Base-by-base conservation (phyloP, 2,113 vertebrate species). In the Strix aluco region DNA sequence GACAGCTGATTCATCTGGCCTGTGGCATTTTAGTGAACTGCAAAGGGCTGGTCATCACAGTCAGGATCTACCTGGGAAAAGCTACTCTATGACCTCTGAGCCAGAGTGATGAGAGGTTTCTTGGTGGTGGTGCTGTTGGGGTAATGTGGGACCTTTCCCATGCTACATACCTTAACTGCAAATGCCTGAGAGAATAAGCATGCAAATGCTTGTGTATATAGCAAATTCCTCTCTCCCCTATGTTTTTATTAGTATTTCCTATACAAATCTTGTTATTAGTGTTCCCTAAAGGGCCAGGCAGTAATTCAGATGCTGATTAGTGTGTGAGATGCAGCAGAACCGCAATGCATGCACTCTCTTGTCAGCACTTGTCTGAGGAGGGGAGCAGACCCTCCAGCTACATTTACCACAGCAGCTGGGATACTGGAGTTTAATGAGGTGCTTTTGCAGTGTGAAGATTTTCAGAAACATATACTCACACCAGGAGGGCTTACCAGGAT, bases 171-270 rank as follows among this genome's bases (percentile, higher is more conserved):
- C 81, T 70, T 55, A 69, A 61, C 66, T 66, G 46, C 36, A 29
- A 54, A 66, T 0, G 0, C 55, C 51, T 62, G 26, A 13, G 20
- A 71, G 58, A 77, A 23, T 2, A 72, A 70, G 62, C 57, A 36
- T 18, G 70, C 49, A 87, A 66, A 73, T 57, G 46, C 66, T 66
- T 91, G 46, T 92, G 73, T 38, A 17, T n/a, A 26, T 3, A 75
- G 78, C 40, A 73, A 82, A 92, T 87, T 92, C 87, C 74, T 69
- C 54, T 66, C 36, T 80, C 22, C 34, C 12, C 29, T 6, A 11
- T 19, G 66, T 36, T 94, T 88, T 82, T 95, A 88, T 87, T 79
- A 92, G 13, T 66, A 71, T 59, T 74, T 90, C 74, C 81, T 81
- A 6, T 52, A 70, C 49, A 85, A 77, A 86, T 36, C 70, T 42